phyloP scores from a whole-genome alignment of 2,888 invertebrate species.

The Cephus pulcher region DNA sequence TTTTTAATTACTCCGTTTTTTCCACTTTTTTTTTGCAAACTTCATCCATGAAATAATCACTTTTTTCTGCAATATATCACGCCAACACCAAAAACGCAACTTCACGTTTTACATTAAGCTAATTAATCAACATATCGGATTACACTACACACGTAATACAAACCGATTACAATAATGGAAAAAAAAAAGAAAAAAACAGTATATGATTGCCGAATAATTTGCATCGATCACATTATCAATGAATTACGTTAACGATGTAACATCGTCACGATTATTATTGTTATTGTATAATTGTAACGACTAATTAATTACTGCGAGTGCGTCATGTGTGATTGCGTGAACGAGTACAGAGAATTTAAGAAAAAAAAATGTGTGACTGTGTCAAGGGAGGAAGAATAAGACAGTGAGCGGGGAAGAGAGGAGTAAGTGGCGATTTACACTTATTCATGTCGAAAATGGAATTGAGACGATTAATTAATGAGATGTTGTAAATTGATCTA shows the following conservation, averaged over 20 bases:
- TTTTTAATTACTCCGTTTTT: no score
- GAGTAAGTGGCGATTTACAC: slow-evolving; percentile 5
- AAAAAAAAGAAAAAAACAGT: slow-evolving; percentile 15
- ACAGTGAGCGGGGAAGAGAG: no score
- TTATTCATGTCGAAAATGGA: slow-evolving; percentile 40
- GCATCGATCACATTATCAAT: slow-evolving; percentile 32
- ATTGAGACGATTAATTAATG: slow-evolving; percentile 52
- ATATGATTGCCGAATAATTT: slow-evolving; percentile 26
- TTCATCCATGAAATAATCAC: no score
- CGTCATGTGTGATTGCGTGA: slow-evolving; percentile 25
- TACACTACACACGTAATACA: no score
- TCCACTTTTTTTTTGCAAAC: no score
- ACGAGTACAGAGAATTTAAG: slow-evolving; percentile 5
- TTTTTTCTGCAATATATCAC: no score
- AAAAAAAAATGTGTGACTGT: slow-evolving; percentile 5
- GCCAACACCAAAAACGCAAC: no score
- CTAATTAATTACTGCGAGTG: slow-evolving; percentile 24
- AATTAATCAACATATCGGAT: no score
- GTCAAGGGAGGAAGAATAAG: no score
- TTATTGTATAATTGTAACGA: slow-evolving; percentile 40
- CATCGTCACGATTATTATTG: slow-evolving; percentile 26
- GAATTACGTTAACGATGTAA: slow-evolving; percentile 12
- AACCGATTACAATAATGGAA: no score
- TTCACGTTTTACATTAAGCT: no score
- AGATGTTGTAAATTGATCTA: slow-evolving; percentile 57